These are phyloP conservation scores for Hydropsyche betteni DNA, from an alignment of 2,888 invertebrate genomes.

Conservation along the genomic window DNA sequence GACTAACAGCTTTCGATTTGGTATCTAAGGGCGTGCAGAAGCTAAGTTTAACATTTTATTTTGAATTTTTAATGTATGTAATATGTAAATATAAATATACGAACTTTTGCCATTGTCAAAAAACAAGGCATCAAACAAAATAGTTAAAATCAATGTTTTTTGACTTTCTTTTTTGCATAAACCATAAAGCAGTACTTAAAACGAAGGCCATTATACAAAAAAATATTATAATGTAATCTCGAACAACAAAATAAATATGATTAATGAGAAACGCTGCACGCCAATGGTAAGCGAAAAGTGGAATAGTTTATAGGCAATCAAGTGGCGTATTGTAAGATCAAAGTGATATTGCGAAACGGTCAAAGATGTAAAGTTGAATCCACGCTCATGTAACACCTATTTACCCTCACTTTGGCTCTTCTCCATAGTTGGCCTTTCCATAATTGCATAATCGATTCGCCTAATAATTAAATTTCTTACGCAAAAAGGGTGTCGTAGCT, in stretches of 20 bases:
- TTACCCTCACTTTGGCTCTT: slow-evolving; percentile 23
- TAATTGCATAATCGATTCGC: slow-evolving; percentile 25
- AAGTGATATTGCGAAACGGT: slow-evolving; percentile 34
- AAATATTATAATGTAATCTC: no score
- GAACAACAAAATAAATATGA: background rate
- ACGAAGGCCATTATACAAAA: no score
- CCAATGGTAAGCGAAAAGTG: background rate
- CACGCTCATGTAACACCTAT: slow-evolving; percentile 38
- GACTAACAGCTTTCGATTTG: background rate
- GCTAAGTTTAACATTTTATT: background rate
- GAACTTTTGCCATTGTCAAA: slow-evolving; percentile 24
- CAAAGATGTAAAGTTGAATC: slow-evolving; percentile 18
- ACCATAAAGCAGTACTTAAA: background rate
- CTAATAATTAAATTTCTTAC: no score
- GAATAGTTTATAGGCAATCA: slow-evolving; percentile 38
- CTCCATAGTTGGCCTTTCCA: slow-evolving; percentile 32
- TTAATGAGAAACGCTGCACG: background rate
- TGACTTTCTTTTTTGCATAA: no score
- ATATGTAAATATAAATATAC: background rate
- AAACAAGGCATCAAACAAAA: no score
- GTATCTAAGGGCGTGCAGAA: background rate
- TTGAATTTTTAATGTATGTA: no score
- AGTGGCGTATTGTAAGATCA: slow-evolving; percentile 22
- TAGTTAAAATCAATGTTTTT: background rate
- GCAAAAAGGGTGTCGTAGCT: no score